phyloP scores from a whole-genome alignment of 2,888 invertebrate genomes.

The Crepidodera aurea region DNA sequence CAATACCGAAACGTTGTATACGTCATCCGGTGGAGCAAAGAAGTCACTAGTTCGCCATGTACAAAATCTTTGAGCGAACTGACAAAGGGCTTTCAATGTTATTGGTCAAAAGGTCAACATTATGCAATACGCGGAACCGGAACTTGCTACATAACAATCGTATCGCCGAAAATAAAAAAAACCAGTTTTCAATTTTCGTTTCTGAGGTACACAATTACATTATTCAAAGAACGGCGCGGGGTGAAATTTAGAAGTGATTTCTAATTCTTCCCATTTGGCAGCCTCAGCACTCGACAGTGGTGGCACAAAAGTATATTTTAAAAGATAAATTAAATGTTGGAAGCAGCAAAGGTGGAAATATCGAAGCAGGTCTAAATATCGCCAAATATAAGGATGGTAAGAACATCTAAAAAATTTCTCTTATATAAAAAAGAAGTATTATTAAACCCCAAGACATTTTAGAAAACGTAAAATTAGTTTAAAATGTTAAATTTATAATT shows the following conservation, averaged over 20 bases:
- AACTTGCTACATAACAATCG: slow-evolving; percentile 53
- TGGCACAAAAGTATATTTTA: slow-evolving; percentile 28
- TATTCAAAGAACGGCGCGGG: slow-evolving; percentile 28
- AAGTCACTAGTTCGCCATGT: slow-evolving; percentile 14
- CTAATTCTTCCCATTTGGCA: slow-evolving; percentile 39
- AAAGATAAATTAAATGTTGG: no score
- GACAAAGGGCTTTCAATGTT: slow-evolving; percentile 31
- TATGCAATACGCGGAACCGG: slow-evolving; percentile 57
- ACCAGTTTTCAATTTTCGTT: slow-evolving; percentile 57
- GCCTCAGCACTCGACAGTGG: slow-evolving; percentile 30
- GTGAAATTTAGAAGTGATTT: slow-evolving; percentile 33
- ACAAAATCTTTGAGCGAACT: slow-evolving; percentile 27
- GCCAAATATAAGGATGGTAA: no score
- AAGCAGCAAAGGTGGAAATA: no score
- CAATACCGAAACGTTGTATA: slow-evolving; percentile 1
- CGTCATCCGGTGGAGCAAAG: neutral
- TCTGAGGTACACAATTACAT: slow-evolving; percentile 44
- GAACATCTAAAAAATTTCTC: no score
- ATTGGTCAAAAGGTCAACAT: slow-evolving; percentile 48
- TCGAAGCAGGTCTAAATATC: no score
- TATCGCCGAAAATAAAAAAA: slow-evolving; percentile 57
- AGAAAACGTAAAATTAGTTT: no score
- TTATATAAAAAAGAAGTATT: no score
- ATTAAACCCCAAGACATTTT: no score
- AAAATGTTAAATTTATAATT: no score